Evolutionary conservation across 2,888 invertebrate genomes (phyloP), one percentile per base, ranked within the genome.

Genomic region (Apamea monoglypha): DNA sequence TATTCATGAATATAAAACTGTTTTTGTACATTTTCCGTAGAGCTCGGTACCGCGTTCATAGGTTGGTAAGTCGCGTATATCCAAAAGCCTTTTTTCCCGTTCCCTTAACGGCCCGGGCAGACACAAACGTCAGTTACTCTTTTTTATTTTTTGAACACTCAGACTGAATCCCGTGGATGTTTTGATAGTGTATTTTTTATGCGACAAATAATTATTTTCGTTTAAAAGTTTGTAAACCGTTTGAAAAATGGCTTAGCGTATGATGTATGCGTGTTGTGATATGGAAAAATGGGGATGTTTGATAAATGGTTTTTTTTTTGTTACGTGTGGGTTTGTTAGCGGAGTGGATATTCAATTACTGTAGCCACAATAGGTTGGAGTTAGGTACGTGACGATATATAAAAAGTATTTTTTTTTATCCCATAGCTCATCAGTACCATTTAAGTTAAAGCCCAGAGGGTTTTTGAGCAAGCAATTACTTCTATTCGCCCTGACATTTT

Each of bases 91-190:
- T 74, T 83, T 82, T 67, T 14, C 53, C 67, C 32, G 12, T 86
- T 64, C 61, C 66, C 70, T 66, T 72, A 67, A 84, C 50, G 63
- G 63, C 36, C 47, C 47, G 29, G 63, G 40, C 59, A 77, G 74
- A 80, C 59, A 83, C 74, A 86, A 83, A 74, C 63, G 69, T 77
- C 77, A 85, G 69, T 64, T 50, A 40, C 21, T 63, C 7, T 63
- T 61, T 82, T 74, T 79, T 76, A 63, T 73, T 82, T 79, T 83
- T 72, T 40, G 12, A 47, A 69, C 68, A 78, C 76, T 76, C 81
- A 18, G 63, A 16, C 68, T 70, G 63, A 73, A 77, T 67, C 44
- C 66, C 40, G 50, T 21, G 72, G 44, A 50, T 77, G 63, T 80
- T 80, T 67, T 83, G 32, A 61, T 61, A 36, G 50, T 47, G 69